Evolutionary conservation across 2,888 invertebrate genomes (phyloP), one percentile per base, ranked within the genome.

Genomic region (Nasonia oneida): DNA sequence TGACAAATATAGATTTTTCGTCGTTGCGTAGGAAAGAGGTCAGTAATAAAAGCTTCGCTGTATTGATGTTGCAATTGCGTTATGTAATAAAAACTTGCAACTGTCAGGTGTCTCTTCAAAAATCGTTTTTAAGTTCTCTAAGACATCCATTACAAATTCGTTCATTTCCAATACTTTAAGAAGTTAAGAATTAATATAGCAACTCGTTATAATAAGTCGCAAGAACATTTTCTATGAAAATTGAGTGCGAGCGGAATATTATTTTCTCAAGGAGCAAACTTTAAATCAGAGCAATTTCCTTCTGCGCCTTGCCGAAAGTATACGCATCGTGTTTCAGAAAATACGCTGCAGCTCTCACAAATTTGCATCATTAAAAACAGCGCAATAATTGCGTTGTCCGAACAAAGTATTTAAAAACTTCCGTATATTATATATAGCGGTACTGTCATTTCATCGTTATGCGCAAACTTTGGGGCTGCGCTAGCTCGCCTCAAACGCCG

Each of bases 1-100:
- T 76, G 81, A 83, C 85, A 87, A 86, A 86, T 78, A 85, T 83
- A 85, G 75, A 84, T 87, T 83, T 84, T 83, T 23, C 67, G 64
- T 57, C 37, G 39, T 79, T 37, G 39, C 39, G 29, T 10, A n/a
- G 53, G 61, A 82, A 87, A 82, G 71, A 82, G 81, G 87, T 87
- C 82, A 79, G 78, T 57, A 80, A 87, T 87, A 71, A 81, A 57
- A 47, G 15, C 3, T 15, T 33, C 29, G 2, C 23, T 18, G 37
- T 37, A 53, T 79, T 67, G 79, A 47, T 79, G 12, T 47, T 12
- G 47, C 47, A 12, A 47, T 47, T 2, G 47, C 47, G 12, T 12
- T 47, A 47, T 8, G 3, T 29, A 29, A 29, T 29, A 1, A 29
- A 29, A 29, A 1, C 29, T 29, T 29, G 29, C 29, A 29, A 29